Evolutionary conservation across 2,888 invertebrate species (phyloP), one percentile per base, ranked within the genome.

Genomic region (Nymphalis polychloros): DNA sequence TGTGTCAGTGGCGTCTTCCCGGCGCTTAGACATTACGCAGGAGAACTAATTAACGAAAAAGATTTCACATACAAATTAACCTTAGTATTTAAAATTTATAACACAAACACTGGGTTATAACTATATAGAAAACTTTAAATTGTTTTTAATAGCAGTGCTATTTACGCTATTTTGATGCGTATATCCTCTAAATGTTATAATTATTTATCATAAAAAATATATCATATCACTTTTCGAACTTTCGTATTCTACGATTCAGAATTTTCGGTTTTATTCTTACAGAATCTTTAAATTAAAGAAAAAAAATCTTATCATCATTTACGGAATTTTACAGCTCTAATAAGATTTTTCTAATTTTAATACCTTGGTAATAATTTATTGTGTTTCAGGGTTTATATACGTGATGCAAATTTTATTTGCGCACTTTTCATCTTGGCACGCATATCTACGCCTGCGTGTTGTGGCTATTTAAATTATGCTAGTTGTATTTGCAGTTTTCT

Each of bases 1-100:
- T 75, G 77, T 81, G 81, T 76, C 81, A 79, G 80, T 84, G 84
- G 85, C 76, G 77, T 77, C 73, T 75, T 61, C 69, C 68, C 72
- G 78, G 77, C 76, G 78, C 76, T 74, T 72, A 59, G 67, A 67
- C 64, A 68, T 75, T 65, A 68, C 64, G 64, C 64, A 71, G 68
- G 55, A 61, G 35, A 50, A 65, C 59, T 63, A 71, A 71, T 68
- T 70, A 64, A 49, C 63, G 13, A 62, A 61, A 23, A 20, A 17
- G 47, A 63, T 19, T 47, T 16, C 16, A 16, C 7, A 10, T 35
- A 63, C 53, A 62, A 31, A 55, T 8, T 31, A 13, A 17, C 13
- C 16, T 27, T 31, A 53, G 7, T 8, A 17, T 53, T 53, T 53
- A 13, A 0, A 52, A 52, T 13, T 52, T 5, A 23, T 55, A 55